Evolutionary conservation across 1,140 invertebrate species (phyloP).

Genomic region (roundworm (Caenorhabditis elegans)): DNA sequence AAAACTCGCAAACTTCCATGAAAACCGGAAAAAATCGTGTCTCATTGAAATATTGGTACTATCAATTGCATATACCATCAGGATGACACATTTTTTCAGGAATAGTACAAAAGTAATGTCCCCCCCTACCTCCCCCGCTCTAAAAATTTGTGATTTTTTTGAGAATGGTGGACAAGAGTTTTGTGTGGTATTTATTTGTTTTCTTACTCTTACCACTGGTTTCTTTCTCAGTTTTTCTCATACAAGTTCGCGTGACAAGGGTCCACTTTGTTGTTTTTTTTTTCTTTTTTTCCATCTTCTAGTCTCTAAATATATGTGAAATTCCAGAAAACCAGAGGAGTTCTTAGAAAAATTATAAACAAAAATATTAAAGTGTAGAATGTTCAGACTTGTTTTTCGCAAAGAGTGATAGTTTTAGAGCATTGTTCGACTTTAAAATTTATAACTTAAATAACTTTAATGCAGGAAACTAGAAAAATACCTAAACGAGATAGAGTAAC

Average conservation of each 20-base stretch:
- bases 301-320: not conserved
- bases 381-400: too few species aligned
- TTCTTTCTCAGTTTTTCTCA: too few species aligned
- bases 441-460: too few species aligned
- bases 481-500: not conserved
- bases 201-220: not conserved
- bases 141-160: not conserved
- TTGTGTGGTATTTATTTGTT: not conserved
- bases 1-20: too few species aligned
- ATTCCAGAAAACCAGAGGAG: not conserved
- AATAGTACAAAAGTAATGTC: slow-evolving; percentile 22
- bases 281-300: not conserved
- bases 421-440: too few species aligned
- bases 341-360: too few species aligned
- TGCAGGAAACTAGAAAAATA: not conserved
- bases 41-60: not conserved
- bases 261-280: not conserved
- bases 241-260: slow-evolving; percentile 26
- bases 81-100: not conserved
- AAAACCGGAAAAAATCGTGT: not conserved
- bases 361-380: too few species aligned
- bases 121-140: not conserved
- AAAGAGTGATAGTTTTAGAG: too few species aligned
- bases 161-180: not conserved
- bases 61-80: not conserved